phyloP scores from a whole-genome alignment of 2,888 invertebrate species.

The Heliconius sara region DNA sequence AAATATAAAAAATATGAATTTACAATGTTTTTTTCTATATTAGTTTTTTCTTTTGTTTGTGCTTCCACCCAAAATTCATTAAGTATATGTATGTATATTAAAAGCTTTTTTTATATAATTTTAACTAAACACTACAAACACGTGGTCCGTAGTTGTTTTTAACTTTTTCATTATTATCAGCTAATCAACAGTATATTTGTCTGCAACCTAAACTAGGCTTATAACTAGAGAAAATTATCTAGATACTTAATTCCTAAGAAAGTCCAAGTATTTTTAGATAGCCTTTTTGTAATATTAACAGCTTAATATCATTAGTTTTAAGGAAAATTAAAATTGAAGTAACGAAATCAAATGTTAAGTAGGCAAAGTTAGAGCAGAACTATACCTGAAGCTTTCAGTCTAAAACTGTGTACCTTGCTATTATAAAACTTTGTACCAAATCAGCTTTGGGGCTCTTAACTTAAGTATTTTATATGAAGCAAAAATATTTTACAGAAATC shows the following conservation, averaged over 20 bases:
- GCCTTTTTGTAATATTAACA: background rate
- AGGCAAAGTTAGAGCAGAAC: background rate
- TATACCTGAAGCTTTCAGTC: constrained; percentile 18
- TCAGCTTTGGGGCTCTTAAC: background rate
- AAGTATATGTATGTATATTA: background rate
- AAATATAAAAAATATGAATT: too few relatives aligned
- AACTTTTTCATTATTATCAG: too few relatives aligned
- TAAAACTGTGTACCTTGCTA: constrained; percentile 11
- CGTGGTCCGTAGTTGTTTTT: too few relatives aligned
- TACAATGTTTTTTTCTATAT: too few relatives aligned
- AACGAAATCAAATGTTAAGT: constrained; percentile 12
- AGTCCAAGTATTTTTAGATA: too few relatives aligned
- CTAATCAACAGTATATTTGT: too few relatives aligned
- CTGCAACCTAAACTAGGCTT: too few relatives aligned
- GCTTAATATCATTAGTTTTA: background rate
- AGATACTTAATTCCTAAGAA: too few relatives aligned
- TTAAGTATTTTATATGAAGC: background rate
- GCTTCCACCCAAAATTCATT: background rate
- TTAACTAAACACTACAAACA: too few relatives aligned
- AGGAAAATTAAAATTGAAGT: background rate
- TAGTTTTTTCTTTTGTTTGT: too few relatives aligned
- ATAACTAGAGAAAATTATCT: too few relatives aligned
- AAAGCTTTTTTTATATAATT: too few relatives aligned
- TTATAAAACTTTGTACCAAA: constrained; percentile 16
- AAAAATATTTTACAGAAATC: background rate